These are phyloP conservation scores for Syrmaticus mikado DNA, from an alignment of 2,113 vertebrate species.

Conservation along the genomic window DNA sequence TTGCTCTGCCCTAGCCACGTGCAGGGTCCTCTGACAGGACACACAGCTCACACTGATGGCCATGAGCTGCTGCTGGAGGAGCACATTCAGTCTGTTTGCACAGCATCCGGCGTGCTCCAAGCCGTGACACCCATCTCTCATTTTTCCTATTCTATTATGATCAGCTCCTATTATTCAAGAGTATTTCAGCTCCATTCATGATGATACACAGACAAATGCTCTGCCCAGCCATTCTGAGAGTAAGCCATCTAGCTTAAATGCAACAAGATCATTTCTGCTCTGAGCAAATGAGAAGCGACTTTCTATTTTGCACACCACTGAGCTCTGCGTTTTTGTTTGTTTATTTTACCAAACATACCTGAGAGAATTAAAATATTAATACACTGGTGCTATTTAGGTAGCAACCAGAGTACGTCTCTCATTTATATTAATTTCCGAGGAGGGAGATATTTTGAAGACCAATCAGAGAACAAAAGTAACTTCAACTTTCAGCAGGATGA, in stretches of 20 bases:
- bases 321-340: neutral
- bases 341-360: neutral
- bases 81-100: neutral
- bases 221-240: accelerated
- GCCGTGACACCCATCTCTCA: neutral
- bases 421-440: neutral
- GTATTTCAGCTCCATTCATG: neutral
- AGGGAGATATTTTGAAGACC: neutral
- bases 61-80: neutral
- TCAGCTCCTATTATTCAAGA: neutral
- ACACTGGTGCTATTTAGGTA: neutral
- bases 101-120: neutral
- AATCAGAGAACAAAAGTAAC: neutral
- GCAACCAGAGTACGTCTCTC: neutral
- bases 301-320: neutral
- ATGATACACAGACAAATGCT: neutral
- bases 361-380: neutral
- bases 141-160: neutral
- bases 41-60: too few species aligned
- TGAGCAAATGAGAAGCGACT: neutral
- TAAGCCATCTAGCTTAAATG: neutral
- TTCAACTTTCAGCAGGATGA: neutral
- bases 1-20: accelerated
- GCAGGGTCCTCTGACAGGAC: neutral
- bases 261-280: neutral